Base-by-base conservation (phyloP, 2,113 vertebrate species). In the Lagopus leucura region DNA sequence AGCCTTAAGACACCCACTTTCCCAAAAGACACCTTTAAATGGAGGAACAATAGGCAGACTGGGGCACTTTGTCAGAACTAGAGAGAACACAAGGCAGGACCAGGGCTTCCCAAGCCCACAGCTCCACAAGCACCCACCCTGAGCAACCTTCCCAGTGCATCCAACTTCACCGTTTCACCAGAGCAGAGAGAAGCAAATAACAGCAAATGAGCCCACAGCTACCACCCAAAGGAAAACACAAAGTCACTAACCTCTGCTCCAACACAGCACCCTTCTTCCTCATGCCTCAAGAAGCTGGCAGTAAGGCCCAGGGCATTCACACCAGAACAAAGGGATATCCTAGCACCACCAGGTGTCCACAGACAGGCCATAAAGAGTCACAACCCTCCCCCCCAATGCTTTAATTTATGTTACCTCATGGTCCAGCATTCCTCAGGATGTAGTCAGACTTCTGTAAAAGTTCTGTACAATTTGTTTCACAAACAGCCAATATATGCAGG, bases 71-170 rank as follows among this genome's bases (percentile, higher is more conserved):
- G 0, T 6, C n/a, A 38, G 73, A 54, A 10, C 47, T 25, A 32
- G 3, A 7, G 1, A 3, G 2, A 14, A 7, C n/a, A 4, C 3
- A 15, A 1, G 0, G 52, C 52, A 54, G 0, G 24, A 1, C 42
- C 47, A 57, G 2, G 3, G 42, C 28, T 18, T 43, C 34, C 38
- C 27, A 54, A 76, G 11, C 45, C 34, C 40, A 45, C 45, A 30
- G 16, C 5, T 19, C 1, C 20, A n/a, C 13, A 10, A 8, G 4
- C 14, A 20, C 20, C 21, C 5, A 24, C 8, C 50, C 11, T 34
- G 16, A 28, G 5, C 6, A 17, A 7, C 4, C 13, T 7, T 45
- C 13, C 54, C 45, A 0, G 0, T 40, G 30, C 43, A 88, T 25
- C 20, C 1, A 6, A 5, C 3, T 28, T 57, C 60, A 32, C n/a